Percentiles rank a stretch among this genome's conserved stretches.
Evolutionary conservation across 2,888 invertebrate genomes (phyloP).

Genomic region (Chrysodeixis includens): DNA sequence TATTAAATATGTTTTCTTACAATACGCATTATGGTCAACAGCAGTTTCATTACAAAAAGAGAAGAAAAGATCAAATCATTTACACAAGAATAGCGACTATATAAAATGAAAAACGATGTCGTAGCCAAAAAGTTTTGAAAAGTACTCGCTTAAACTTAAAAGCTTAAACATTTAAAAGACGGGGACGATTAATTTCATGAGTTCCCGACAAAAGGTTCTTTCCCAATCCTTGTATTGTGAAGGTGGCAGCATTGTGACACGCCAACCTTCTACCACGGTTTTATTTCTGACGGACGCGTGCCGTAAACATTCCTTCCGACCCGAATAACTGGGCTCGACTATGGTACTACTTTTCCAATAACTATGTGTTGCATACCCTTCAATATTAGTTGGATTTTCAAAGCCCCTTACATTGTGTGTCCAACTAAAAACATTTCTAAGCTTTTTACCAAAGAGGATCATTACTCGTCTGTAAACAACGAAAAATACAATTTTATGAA

Average conservation of each 20-base stretch:
- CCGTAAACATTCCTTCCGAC: slow-evolving; percentile 67
- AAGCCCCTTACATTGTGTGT: slow-evolving; percentile 31
- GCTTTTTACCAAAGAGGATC: neutral
- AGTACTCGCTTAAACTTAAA: too few species aligned
- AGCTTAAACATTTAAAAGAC: neutral
- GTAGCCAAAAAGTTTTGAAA: too few species aligned
- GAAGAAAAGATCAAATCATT: too few species aligned
- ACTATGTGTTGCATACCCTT: slow-evolving; percentile 67
- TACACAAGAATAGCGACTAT: too few species aligned
- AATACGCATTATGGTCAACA: neutral
- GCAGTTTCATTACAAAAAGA: too few species aligned
- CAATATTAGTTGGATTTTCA: slow-evolving; percentile 62
- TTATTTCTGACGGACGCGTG: slow-evolving; percentile 57
- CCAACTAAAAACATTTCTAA: slow-evolving; percentile 15
- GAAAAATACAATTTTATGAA: neutral
- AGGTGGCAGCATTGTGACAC: slow-evolving; percentile 54
- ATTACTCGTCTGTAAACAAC: neutral
- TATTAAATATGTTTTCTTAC: neutral
- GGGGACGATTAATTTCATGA: neutral
- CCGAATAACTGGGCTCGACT: slow-evolving; percentile 62
- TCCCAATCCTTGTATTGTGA: slow-evolving; percentile 42
- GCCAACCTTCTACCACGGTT: slow-evolving; percentile 56
- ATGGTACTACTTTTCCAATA: slow-evolving; percentile 65
- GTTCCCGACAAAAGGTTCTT: slow-evolving; percentile 15
- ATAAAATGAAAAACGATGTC: too few species aligned